Percentiles rank a stretch among this genome's conserved stretches.
Evolutionary conservation across 1,140 invertebrate species (phyloP).

Genomic region (Drosophila pseudoananassae): DNA sequence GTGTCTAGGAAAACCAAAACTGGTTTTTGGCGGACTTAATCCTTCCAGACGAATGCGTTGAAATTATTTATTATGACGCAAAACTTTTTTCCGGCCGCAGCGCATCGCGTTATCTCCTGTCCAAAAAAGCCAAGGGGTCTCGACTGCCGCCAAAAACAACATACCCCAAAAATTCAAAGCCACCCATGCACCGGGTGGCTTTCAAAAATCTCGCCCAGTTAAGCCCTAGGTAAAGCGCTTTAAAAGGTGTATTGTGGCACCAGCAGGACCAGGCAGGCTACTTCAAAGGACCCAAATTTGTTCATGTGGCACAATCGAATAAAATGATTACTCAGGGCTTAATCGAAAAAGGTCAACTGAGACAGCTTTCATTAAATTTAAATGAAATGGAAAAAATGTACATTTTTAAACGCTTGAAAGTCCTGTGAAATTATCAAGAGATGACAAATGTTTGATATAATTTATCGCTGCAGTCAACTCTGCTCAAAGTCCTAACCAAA

Average conservation of each 20-base stretch:
- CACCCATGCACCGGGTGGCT: slow-evolving; percentile 6
- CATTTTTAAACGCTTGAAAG: background rate
- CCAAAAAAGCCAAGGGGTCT: slow-evolving; percentile 55
- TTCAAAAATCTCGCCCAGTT: slow-evolving; percentile 37
- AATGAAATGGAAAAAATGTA: background rate
- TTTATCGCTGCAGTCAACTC: too few relatives aligned
- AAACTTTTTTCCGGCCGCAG: slow-evolving; percentile 68
- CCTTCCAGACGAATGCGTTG: slow-evolving; percentile 78
- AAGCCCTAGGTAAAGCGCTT: slow-evolving; percentile 48
- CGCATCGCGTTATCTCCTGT: slow-evolving; percentile 45
- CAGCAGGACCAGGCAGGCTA: slow-evolving; percentile 23
- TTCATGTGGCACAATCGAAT: slow-evolving; percentile 48
- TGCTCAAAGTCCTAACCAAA: too few relatives aligned
- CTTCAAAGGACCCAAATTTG: slow-evolving; percentile 57
- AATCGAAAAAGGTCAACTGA: slow-evolving; percentile 18
- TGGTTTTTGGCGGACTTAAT: slow-evolving; percentile 54
- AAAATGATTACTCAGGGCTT: slow-evolving; percentile 18
- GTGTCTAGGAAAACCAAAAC: slow-evolving; percentile 30
- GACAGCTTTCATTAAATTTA: background rate
- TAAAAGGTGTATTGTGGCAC: slow-evolving; percentile 39
- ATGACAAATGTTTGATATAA: too few relatives aligned
- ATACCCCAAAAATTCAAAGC: background rate
- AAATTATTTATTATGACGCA: slow-evolving; percentile 82
- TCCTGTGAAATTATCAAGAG: background rate
- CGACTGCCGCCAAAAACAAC: slow-evolving; percentile 29